phyloP scores from a whole-genome alignment of 2,113 vertebrate genomes.

The Hemichromis elongatus region DNA sequence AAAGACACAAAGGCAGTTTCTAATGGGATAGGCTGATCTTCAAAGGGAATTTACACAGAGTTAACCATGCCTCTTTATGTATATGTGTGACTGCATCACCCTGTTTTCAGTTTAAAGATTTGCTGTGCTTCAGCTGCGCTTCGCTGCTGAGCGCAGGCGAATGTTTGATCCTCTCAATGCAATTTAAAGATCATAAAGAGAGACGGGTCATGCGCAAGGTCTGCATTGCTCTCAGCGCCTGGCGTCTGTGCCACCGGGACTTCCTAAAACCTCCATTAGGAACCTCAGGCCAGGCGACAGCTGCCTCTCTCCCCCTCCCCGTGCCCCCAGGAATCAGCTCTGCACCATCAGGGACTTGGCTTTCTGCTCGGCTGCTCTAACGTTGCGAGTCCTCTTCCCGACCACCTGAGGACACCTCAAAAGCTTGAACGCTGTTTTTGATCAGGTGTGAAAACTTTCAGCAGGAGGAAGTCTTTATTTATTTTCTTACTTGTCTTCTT shows the following conservation, averaged over 20 bases:
- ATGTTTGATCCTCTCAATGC: not conserved
- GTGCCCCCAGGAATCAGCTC: slow-evolving; percentile 7
- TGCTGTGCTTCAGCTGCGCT: not conserved
- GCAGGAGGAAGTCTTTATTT: not conserved
- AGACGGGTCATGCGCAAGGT: not conserved
- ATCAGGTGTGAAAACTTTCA: slow-evolving; percentile 29
- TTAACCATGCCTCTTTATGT: not conserved
- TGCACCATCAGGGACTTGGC: not conserved
- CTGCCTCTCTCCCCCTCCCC: slow-evolving; percentile 2
- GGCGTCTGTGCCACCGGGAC: slow-evolving; percentile 2
- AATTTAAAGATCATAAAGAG: not conserved
- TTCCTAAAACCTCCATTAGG: slow-evolving; percentile 31
- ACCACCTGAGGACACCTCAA: slow-evolving; percentile 9
- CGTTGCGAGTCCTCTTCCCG: not conserved
- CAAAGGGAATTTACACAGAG: not conserved
- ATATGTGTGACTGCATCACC: not conserved
- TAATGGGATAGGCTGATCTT: not conserved
- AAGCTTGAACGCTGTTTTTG: not conserved
- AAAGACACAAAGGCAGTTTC: not conserved
- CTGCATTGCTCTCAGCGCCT: not conserved
- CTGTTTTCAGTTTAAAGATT: not conserved
- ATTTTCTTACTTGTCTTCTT: not conserved
- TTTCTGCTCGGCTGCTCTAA: slow-evolving; percentile 22
- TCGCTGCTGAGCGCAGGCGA: not conserved
- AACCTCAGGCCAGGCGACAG: slow-evolving; percentile 30